Base-by-base conservation (phyloP, 2,113 vertebrate species). In the Chaetodon trifascialis region DNA sequence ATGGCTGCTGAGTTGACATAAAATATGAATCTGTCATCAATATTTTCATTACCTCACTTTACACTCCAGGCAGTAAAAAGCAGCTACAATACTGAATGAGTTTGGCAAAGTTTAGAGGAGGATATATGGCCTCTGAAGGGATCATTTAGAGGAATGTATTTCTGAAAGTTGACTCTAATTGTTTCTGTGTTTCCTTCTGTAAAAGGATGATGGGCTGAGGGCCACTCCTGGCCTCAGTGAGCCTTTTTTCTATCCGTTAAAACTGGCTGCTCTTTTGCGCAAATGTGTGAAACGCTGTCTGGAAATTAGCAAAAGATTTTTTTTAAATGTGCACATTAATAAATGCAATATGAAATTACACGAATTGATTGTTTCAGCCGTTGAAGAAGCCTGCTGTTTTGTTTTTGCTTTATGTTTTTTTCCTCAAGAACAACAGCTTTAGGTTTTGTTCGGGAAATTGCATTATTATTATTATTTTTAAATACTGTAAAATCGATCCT, bases 201-300 rank as follows among this genome's bases (percentile, higher is more conserved):
- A 0, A 11, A 11, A 40, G 9, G 14, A n/a, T 21, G 14, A 21
- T 10, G 19, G 6, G n/a, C 40, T 42, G 15, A 21, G 15, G 30
- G 3, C 46, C 62, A 25, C 9, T 51, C 6, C 19, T 49, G 36
- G 25, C 47, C 12, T 47, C 72, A 38, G 9, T 40, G 15, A 74
- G 12, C 6, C 2, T 51, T 80, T 8, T 30, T 23, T 55, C 25
- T n/a, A 17, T 44, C 15, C 11, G 42, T 47, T 25, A 16, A 52
- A 84, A 65, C 1, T 55, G 54, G 40, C 30, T n/a, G 40, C 34
- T 62, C 14, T n/a, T 56, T 34, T 76, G 54, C 25, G 75, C 17
- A 76, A 83, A 79, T 68, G 58, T 77, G 11, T 21, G 14, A 62
- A 11, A 40, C 8, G 40, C 49, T 51, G 12, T 59, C 49, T 69